Base-by-base conservation (phyloP, 1,140 invertebrate species). In the Halictus rubicundus region DNA sequence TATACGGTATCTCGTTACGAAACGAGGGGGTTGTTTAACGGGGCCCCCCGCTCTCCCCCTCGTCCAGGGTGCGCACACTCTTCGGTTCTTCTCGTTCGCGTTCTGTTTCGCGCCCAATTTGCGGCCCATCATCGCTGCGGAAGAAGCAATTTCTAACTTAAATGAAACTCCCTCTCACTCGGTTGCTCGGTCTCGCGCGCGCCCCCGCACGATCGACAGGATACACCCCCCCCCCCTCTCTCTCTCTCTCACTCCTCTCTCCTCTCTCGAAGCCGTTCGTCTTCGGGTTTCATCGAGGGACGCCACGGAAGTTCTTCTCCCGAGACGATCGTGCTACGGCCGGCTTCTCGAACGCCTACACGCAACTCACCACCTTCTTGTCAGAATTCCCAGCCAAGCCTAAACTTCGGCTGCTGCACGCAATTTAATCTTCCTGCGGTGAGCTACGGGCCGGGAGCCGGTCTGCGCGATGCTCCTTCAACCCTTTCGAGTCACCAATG, bases 131-230 rank as follows among this genome's bases (percentile, higher is more conserved):
- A 92, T 92, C 91, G 90, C 90, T 91, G 92, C 91, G 92, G 92
- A 92, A 92, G 92, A 93, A 93, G 92, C 92, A 92, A 93, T 93
- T 93, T 92, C 92, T 91, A 93, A 93, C 91, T 93, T 93, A 92
- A 92, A 93, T 93, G 92, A 93, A 92, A 92, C 92, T 92, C 90
- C 88, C 87, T 85, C 91, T 89, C 83, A 74, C 87, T 80, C 60
- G 76, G 25, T 64, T 60, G 83, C 90, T 88, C 82, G 74, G 87
- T 73, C 49, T 68, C 68, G 81, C 37, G 14, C 39, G n/a, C n/a
- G 10, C 65, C 71, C 27, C 6, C 16, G 16, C 61, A 27, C 84
- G 68, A 88, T 85, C 80, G 87, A 86, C 85, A 79, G 75, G 84
- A 78, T 77, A 86, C 82, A 78, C 83, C 52, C 1, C 49, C 5